Evolutionary conservation across 2,888 invertebrate genomes (phyloP).

Genomic region (Eupelmus urozonus): DNA sequence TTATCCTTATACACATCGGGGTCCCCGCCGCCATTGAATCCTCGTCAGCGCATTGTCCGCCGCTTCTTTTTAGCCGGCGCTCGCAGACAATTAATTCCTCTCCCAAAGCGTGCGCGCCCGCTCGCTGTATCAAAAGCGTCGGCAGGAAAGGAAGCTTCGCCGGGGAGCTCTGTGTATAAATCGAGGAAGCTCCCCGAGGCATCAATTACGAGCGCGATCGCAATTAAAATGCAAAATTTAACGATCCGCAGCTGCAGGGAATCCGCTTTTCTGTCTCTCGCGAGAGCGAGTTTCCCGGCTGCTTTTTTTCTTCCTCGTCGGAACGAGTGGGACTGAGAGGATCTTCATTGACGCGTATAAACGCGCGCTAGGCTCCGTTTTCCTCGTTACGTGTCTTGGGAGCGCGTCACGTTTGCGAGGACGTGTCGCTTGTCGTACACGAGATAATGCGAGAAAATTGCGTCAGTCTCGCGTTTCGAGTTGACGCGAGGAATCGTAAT

Average conservation of each 20-base stretch:
- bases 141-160: conserved; percentile 56
- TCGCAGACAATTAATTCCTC: conserved; percentile 68
- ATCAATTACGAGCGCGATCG: conserved; percentile 68
- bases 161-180: conserved; percentile 48
- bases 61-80: conserved; percentile 32
- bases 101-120: too few species aligned
- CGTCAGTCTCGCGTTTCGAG: too few species aligned
- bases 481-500: too few species aligned
- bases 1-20: conserved; percentile 61
- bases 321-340: too few species aligned
- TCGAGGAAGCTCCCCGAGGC: conserved; percentile 66
- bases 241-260: conserved; percentile 61
- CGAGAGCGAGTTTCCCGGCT: too few species aligned
- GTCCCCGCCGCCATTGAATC: conserved; percentile 55
- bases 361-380: too few species aligned
- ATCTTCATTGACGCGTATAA: too few species aligned
- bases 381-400: too few species aligned
- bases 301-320: neutral
- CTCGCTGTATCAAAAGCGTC: conserved; percentile 66
- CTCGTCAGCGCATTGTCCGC: neutral
- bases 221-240: conserved; percentile 71
- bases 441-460: too few species aligned
- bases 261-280: conserved; percentile 33
- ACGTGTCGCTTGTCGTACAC: too few species aligned
- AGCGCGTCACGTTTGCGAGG: too few species aligned